phyloP scores from a whole-genome alignment of 2,797 vertebrate genomes.

The Lutjanus argentimaculatus region DNA sequence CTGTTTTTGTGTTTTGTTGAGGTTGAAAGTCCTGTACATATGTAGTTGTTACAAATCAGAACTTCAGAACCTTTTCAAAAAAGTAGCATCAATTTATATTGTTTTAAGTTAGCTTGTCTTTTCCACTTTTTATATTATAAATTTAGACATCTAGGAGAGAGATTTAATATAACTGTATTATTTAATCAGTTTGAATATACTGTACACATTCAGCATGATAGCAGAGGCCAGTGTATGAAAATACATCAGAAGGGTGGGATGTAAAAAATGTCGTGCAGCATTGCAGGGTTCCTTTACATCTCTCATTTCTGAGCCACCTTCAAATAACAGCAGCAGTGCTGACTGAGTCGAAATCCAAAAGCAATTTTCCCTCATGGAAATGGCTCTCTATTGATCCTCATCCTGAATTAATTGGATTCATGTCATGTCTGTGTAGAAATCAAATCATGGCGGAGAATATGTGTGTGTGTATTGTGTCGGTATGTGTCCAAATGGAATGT shows the following conservation, averaged over 20 bases:
- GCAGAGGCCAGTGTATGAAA: constrained; percentile 39
- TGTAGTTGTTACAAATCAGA: too few relatives aligned
- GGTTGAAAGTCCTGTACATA: too few relatives aligned
- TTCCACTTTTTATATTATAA: constrained; percentile 1
- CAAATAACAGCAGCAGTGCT: constrained; percentile 76
- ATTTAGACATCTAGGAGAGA: constrained; percentile 1
- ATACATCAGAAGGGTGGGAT: constrained; percentile 49
- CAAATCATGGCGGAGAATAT: constrained; percentile 62
- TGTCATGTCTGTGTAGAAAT: constrained; percentile 78
- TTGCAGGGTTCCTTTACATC: constrained; percentile 67
- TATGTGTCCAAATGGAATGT: constrained; percentile 2
- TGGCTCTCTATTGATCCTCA: constrained; percentile 82
- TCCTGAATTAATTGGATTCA: constrained; percentile 83
- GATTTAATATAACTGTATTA: constrained; percentile 36
- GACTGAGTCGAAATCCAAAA: constrained; percentile 79
- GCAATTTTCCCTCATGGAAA: constrained; percentile 83
- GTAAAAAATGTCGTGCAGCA: constrained; percentile 50
- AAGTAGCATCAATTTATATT: neutral
- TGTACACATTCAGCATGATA: constrained; percentile 12
- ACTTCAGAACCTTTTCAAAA: too few relatives aligned
- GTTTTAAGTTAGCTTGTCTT: constrained; percentile 13
- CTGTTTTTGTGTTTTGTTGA: too few relatives aligned
- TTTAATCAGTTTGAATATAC: constrained; percentile 34
- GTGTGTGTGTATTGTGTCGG: constrained; percentile 26
- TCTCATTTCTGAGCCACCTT: constrained; percentile 73